Evolutionary conservation across 2,888 invertebrate species (phyloP).

Genomic region (Athripsodes cinereus): DNA sequence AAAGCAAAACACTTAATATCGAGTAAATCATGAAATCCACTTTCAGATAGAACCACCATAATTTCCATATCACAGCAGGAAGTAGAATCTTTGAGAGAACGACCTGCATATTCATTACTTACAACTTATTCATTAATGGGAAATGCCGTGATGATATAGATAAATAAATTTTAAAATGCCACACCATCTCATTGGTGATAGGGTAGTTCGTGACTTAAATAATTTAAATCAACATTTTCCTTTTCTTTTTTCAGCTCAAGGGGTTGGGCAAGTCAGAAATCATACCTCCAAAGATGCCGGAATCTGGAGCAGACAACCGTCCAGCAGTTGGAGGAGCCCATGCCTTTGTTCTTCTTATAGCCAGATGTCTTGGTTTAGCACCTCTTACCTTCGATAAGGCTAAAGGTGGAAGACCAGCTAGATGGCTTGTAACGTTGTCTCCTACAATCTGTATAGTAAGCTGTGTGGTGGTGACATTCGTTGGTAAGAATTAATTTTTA

Average conservation of each 20-base stretch:
- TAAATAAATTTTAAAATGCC: no score
- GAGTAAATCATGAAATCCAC: no score
- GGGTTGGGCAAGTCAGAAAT: neutral
- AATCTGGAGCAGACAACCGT: conserved; percentile 23
- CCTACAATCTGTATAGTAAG: conserved; percentile 16
- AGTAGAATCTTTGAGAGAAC: no score
- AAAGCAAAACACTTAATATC: no score
- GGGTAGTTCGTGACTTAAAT: no score
- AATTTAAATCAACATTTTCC: no score
- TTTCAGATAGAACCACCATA: no score
- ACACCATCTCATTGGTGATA: no score
- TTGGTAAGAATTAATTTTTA: conserved; percentile 14
- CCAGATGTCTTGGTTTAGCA: conserved; percentile 45
- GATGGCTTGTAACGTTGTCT: conserved; percentile 20
- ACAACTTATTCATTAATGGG: no score
- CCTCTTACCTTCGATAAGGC: conserved; percentile 32
- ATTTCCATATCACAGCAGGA: no score
- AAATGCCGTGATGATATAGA: no score
- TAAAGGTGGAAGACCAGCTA: conserved; percentile 1
- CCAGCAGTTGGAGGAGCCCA: conserved; percentile 44
- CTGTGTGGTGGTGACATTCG: conserved; percentile 15
- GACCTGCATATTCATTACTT: no score
- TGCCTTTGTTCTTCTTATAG: conserved; percentile 44
- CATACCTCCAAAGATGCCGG: neutral
- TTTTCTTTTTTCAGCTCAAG: neutral